These are phyloP conservation scores for Ictidomys tridecemlineatus DNA, from an alignment of 2,113 vertebrate genomes.

Conservation along the genomic window DNA sequence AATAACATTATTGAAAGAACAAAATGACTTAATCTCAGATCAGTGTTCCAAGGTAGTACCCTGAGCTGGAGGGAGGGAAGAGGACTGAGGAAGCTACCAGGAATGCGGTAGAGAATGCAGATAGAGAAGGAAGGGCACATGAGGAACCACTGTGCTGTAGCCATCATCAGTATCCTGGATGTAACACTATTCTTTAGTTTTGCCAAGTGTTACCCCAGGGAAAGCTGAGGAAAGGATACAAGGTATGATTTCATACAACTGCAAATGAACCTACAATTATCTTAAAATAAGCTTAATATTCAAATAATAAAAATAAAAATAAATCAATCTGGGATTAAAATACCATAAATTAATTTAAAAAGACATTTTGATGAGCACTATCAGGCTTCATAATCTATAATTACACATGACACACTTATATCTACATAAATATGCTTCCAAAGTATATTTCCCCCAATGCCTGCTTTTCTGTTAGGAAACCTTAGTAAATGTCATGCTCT, in stretches of 20 bases:
- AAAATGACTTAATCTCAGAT: constrained; percentile 40
- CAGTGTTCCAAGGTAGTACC: not conserved
- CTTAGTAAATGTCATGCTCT: not conserved
- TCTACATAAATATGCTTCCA: not conserved
- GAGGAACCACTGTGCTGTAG: not conserved
- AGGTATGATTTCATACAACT: constrained; percentile 6
- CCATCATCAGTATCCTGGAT: not conserved
- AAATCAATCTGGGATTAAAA: constrained; percentile 32
- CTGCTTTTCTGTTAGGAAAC: not conserved
- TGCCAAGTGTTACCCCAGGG: not conserved
- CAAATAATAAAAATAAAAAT: constrained; percentile 27
- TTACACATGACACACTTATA: not conserved
- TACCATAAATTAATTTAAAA: not conserved
- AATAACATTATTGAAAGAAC: constrained; percentile 42
- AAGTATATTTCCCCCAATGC: constrained; percentile 17
- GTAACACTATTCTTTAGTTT: not conserved
- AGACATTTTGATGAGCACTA: constrained; percentile 42
- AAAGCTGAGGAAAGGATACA: not conserved
- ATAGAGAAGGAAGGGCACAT: not conserved
- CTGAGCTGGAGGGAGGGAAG: not conserved
- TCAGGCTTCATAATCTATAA: not conserved
- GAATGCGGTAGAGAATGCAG: not conserved
- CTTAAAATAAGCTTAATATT: constrained; percentile 38
- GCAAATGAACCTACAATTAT: not conserved
- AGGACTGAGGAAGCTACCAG: not conserved